Evolutionary conservation across 2,888 invertebrate genomes (phyloP), one percentile per base, ranked within the genome.

Genomic region (Parnassius smintheus): DNA sequence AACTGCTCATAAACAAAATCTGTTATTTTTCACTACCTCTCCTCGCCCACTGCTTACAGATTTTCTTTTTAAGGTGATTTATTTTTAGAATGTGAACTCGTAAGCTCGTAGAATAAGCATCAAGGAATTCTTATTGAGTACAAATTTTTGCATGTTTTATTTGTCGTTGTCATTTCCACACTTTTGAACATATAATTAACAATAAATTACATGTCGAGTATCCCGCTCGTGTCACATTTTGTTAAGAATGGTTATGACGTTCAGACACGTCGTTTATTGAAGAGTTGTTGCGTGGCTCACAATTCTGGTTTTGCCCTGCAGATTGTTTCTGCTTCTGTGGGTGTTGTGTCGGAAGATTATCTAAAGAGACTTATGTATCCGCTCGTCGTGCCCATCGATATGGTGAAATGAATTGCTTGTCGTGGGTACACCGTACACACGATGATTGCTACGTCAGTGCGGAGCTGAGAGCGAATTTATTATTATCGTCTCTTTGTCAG

Each of bases 281-380:
- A 57, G 66, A 62, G 69, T 65, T 62, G 69, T 67, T 64, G 65
- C 65, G 69, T 65, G 59, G 61, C 57, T 55, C 62, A 57, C 62
- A 56, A 65, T 68, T 65, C 72, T 64, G 65, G 65, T 66, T 68
- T 62, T 35, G 50, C 61, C 60, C 54, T 62, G 66, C 59, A 59
- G 68, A 68, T 70, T 62, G 62, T 64, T 62, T 65, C 63, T 63
- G 65, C 63, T 61, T 63, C 59, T 53, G 61, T 59, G 60, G 61
- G 61, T 58, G 65, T 63, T 50, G 60, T 55, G 59, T 41, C 59
- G 52, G 59, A 52, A 56, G 65, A 64, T 69, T 65, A 68, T 66
- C 66, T 65, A 7, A 22, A 45, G 56, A 44, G 65, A 65, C 58
- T 67, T 66, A 66, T 69, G 64, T 59, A 62, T 69, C 69, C 69